Conservation (phyloP, 2,113 vertebrate genomes). For the Upupa epops region DNA sequence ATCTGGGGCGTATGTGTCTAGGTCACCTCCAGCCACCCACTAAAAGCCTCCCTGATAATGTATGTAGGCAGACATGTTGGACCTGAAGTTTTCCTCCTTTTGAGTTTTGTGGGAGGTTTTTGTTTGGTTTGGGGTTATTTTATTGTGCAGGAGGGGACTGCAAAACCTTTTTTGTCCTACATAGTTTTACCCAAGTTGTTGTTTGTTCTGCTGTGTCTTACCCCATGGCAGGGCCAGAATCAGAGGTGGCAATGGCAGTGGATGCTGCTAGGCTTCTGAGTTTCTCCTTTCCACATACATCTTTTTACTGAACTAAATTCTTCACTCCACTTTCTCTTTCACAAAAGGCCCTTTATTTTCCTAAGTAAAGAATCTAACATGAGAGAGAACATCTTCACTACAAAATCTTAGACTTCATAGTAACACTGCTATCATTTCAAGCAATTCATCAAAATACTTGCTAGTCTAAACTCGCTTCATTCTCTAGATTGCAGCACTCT, state of each 20-base stretch:
- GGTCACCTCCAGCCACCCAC: constrained; percentile 30
- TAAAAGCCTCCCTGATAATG: background rate
- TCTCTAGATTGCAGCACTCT: background rate
- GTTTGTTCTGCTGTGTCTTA: background rate
- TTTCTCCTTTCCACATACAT: background rate
- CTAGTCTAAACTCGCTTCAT: background rate
- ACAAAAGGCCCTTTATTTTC: background rate
- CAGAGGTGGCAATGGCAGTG: background rate
- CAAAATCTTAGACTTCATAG: background rate
- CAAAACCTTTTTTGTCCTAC: background rate
- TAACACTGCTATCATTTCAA: background rate
- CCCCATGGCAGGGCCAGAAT: background rate
- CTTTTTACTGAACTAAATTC: background rate
- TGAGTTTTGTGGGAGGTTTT: background rate
- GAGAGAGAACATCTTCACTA: background rate
- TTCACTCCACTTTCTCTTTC: background rate
- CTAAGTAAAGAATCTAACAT: background rate
- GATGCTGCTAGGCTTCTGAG: background rate
- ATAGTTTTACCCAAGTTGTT: background rate
- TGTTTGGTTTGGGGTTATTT: background rate
- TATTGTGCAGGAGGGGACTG: background rate
- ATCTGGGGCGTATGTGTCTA: background rate
- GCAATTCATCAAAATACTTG: background rate
- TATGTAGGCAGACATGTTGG: background rate
- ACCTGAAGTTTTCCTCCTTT: background rate